These are phyloP conservation scores for Pelecanoides urinatrix DNA, from an alignment of 2,113 vertebrate species.

Conservation along the genomic window DNA sequence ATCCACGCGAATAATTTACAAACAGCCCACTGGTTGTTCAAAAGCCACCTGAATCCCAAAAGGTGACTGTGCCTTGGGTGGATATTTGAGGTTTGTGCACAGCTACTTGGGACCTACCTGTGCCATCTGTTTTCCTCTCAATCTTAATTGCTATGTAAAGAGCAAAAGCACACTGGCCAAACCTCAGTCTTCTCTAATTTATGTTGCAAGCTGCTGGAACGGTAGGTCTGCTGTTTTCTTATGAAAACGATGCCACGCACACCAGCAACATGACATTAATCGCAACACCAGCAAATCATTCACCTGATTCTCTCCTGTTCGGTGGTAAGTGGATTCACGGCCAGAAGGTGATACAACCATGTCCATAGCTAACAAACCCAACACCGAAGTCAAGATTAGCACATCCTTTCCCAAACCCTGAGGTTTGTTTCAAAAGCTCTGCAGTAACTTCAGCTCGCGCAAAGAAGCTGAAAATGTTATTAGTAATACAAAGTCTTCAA, in stretches of 20 bases:
- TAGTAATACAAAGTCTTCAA: background rate
- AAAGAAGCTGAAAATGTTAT: background rate
- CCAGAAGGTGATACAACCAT: background rate
- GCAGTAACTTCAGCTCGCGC: background rate
- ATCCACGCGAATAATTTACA: background rate
- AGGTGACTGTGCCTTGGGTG: background rate
- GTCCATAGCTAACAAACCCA: background rate
- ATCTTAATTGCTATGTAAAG: background rate
- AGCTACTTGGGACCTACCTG: background rate
- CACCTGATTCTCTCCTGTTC: background rate
- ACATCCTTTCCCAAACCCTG: background rate
- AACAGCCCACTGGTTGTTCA: background rate
- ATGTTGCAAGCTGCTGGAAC: background rate
- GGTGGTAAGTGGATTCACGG: background rate
- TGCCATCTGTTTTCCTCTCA: background rate
- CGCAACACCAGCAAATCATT: background rate
- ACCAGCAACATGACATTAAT: background rate
- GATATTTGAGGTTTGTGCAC: background rate
- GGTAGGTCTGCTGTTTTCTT: background rate
- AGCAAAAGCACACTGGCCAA: background rate
- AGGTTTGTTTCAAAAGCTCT: background rate
- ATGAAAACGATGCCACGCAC: background rate
- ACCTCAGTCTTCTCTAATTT: background rate
- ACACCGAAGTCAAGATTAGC: background rate
- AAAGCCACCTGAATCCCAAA: background rate